These are phyloP conservation scores for Crotalus viridis DNA, from an alignment of 2,113 vertebrate species.

Conservation along the genomic window DNA sequence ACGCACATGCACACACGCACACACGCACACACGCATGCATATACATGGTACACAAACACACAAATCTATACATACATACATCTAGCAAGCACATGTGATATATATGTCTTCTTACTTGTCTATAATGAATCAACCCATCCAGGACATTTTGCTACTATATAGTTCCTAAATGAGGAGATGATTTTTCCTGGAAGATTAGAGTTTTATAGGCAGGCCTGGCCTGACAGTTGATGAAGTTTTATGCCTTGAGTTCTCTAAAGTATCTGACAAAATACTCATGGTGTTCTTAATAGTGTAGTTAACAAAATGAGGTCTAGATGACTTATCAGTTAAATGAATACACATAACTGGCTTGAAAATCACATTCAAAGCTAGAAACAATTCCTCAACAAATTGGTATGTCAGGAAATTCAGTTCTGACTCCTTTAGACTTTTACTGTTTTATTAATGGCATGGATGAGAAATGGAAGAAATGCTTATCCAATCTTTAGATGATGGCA, in stretches of 20 bases:
- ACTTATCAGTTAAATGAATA: neutral
- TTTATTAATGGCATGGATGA: neutral
- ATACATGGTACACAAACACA: neutral
- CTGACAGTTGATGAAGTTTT: neutral
- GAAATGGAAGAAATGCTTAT: neutral
- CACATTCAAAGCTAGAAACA: neutral
- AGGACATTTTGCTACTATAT: neutral
- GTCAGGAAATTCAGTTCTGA: neutral
- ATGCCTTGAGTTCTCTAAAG: neutral
- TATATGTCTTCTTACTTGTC: neutral
- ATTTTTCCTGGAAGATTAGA: neutral
- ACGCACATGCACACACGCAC: neutral
- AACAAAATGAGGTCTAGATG: neutral
- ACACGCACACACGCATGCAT: neutral
- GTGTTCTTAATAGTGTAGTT: neutral
- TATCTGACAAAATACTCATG: neutral
- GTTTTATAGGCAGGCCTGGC: neutral
- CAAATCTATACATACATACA: neutral
- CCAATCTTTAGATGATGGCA: neutral
- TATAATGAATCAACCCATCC: neutral
- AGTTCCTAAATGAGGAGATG: neutral
- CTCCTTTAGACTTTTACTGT: neutral
- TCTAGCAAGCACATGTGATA: neutral
- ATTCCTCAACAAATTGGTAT: neutral
- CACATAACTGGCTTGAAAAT: neutral